Evolutionary conservation across 2,113 vertebrate genomes (phyloP).

Genomic region (Okapia johnstoni): DNA sequence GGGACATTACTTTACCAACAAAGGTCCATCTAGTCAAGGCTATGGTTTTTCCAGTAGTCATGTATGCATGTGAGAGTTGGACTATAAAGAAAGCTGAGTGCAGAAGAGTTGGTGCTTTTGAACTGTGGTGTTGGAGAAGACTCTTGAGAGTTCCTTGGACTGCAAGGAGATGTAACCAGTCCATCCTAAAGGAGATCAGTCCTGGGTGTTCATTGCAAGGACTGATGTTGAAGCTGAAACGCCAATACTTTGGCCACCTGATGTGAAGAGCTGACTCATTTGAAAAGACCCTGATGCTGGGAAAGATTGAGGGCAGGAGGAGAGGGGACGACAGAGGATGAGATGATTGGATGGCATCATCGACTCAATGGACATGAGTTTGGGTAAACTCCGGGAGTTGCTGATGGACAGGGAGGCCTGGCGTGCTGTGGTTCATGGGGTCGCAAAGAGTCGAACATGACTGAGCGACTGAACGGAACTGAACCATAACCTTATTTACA

Average conservation of each 20-base stretch:
- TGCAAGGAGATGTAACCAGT: background rate
- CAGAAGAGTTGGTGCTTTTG: background rate
- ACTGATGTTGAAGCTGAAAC: background rate
- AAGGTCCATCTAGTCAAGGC: background rate
- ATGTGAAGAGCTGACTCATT: rapidly evolving
- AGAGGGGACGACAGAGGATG: background rate
- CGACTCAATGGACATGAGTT: background rate
- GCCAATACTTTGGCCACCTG: background rate
- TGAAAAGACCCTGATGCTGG: background rate
- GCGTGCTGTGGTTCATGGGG: rapidly evolving
- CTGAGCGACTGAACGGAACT: rapidly evolving
- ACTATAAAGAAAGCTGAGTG: background rate
- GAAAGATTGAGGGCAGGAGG: background rate
- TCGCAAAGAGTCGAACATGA: background rate
- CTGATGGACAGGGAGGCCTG: background rate
- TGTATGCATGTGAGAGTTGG: background rate
- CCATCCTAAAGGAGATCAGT: background rate
- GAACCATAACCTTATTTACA: background rate
- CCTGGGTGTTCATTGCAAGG: background rate
- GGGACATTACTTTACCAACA: background rate
- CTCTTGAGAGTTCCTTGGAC: background rate
- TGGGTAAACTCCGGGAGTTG: background rate
- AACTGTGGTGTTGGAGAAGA: background rate
- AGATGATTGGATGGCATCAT: background rate
- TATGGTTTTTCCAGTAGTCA: background rate